These are phyloP conservation scores for Psix sp. DNA, from an alignment of 1,140 invertebrate genomes.

Conservation along the genomic window DNA sequence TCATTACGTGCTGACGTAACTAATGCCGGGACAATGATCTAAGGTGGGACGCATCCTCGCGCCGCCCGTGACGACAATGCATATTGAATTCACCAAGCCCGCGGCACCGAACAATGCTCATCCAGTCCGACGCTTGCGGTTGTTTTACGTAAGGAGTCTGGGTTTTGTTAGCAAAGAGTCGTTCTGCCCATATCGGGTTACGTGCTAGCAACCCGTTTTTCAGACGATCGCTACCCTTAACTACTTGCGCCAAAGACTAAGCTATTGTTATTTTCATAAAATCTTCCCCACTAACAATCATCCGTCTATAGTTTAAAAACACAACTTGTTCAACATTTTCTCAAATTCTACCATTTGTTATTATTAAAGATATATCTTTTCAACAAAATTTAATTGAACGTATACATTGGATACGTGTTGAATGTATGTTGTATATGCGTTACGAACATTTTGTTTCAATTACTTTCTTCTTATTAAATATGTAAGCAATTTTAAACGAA, in stretches of 20 bases:
- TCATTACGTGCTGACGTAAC: constrained; percentile 71
- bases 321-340: not conserved
- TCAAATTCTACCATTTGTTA: too few species aligned
- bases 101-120: constrained; percentile 63
- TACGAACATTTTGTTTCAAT: too few species aligned
- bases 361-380: too few species aligned
- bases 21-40: constrained; percentile 67
- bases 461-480: too few species aligned
- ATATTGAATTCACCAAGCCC: constrained; percentile 67
- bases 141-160: constrained; percentile 34
- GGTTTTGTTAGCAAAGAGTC: constrained; percentile 45
- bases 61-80: constrained; percentile 70
- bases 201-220: constrained; percentile 32
- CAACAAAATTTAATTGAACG: too few species aligned
- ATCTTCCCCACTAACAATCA: constrained; percentile 5
- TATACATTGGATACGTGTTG: too few species aligned
- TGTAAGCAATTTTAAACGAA: too few species aligned
- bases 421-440: too few species aligned
- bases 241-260: constrained; percentile 13
- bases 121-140: constrained; percentile 59
- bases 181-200: constrained; percentile 50
- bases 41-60: constrained; percentile 59
- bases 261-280: constrained; percentile 24
- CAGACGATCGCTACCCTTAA: constrained; percentile 27
- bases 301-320: constrained; percentile 3